Conservation (phyloP, 2,113 vertebrate genomes). For the Pygoscelis antarcticus region DNA sequence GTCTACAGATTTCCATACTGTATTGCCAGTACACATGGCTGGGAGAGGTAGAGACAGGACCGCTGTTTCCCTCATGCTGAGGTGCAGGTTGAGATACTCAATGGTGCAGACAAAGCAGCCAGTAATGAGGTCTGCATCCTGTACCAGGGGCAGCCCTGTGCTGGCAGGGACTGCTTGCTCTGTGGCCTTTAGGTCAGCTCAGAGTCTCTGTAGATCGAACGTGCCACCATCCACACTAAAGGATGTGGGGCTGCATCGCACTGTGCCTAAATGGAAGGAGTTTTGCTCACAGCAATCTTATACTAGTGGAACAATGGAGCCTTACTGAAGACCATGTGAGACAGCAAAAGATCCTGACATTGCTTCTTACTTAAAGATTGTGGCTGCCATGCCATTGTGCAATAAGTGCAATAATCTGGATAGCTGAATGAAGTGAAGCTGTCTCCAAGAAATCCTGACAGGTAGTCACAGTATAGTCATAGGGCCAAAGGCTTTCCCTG, state of each 20-base stretch:
- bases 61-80: accelerated
- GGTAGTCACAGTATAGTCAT: neutral
- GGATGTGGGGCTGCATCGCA: neutral
- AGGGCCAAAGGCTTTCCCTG: neutral
- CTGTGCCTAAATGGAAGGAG: neutral
- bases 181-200: neutral
- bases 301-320: accelerated
- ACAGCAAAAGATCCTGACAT: neutral
- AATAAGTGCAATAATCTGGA: neutral
- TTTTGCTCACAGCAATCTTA: neutral
- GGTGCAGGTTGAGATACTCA: neutral
- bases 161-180: accelerated
- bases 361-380: neutral
- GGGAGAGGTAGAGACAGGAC: neutral
- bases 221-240: neutral
- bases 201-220: neutral
- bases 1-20: neutral
- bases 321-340: neutral
- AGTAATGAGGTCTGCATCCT: neutral
- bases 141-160: neutral
- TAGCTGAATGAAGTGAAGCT: neutral
- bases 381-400: neutral
- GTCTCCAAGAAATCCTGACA: neutral
- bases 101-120: neutral
- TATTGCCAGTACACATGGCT: neutral